Percentiles rank a stretch among this genome's conserved stretches.
Conservation (phyloP, 2,113 vertebrate species). For the Catharus minimus region DNA sequence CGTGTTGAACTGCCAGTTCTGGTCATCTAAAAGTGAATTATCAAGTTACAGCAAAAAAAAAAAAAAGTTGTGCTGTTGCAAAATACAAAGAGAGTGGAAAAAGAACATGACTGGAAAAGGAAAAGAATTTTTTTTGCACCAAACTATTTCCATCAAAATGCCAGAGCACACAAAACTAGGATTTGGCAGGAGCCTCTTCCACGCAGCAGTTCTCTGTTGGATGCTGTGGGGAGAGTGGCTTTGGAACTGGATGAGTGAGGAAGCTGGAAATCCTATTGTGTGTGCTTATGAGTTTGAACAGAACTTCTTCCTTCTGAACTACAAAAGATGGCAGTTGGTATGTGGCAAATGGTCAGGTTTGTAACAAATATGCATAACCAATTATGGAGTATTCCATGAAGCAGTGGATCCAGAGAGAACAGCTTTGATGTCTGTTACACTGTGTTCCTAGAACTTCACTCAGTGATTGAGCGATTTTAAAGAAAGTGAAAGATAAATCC, state of each 20-base stretch:
- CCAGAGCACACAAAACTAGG: background rate
- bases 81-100: background rate
- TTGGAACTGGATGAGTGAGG: background rate
- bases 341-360: background rate
- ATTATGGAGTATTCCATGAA: background rate
- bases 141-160: slow-evolving; percentile 31
- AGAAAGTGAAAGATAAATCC: slow-evolving; percentile 18
- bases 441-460: background rate
- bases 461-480: background rate
- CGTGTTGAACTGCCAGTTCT: slow-evolving; percentile 49
- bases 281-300: background rate
- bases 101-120: background rate
- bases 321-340: background rate
- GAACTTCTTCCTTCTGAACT: background rate
- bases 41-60: slow-evolving; percentile 12
- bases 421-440: background rate
- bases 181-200: slow-evolving; percentile 29
- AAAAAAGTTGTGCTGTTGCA: background rate
- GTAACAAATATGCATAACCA: background rate
- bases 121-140: background rate
- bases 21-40: slow-evolving; percentile 27
- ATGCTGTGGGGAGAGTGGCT: background rate
- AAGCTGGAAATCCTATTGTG: slow-evolving; percentile 34
- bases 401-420: background rate
- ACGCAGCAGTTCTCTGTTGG: background rate